Percentiles rank a stretch among this genome's conserved stretches.
Evolutionary conservation across 2,888 invertebrate genomes (phyloP).

Genomic region (Lepidocyrtinus sp.): DNA sequence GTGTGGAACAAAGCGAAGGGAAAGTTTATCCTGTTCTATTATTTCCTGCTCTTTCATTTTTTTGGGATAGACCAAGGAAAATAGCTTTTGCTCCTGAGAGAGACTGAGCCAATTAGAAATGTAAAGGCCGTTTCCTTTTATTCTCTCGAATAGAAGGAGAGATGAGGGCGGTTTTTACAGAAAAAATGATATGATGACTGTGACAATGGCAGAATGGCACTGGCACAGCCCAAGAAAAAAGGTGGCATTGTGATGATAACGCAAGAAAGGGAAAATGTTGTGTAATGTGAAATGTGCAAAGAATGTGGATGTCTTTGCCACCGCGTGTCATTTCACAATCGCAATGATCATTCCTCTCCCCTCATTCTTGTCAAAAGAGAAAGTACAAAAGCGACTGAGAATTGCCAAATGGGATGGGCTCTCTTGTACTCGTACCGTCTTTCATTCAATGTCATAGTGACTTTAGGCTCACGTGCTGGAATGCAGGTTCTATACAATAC

Average conservation of each 20-base stretch:
- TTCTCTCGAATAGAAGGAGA: background rate
- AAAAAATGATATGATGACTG: background rate
- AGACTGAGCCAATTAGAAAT: background rate
- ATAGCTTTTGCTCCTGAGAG: background rate
- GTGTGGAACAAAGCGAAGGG: background rate
- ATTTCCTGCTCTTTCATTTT: background rate
- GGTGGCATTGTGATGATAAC: background rate
- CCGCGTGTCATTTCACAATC: background rate
- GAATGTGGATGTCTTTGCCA: background rate
- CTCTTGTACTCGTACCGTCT: background rate
- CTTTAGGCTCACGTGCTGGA: slow-evolving; percentile 11
- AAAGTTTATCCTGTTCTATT: slow-evolving; percentile 8
- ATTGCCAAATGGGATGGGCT: slow-evolving; percentile 2
- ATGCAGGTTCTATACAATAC: too few species aligned
- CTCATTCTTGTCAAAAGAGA: background rate
- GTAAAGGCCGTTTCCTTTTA: background rate
- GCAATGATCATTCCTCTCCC: background rate
- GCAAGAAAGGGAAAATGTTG: slow-evolving; percentile 2
- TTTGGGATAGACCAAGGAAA: too few species aligned
- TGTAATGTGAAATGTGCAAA: slow-evolving; percentile 2
- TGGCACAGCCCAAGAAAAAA: background rate
- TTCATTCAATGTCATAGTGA: background rate
- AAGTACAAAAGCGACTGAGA: too few species aligned
- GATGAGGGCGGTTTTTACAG: slow-evolving; percentile 11
- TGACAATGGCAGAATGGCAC: slow-evolving; percentile 8